These are phyloP conservation scores for Spea bombifrons DNA, from an alignment of 2,113 vertebrate genomes.

Conservation along the genomic window DNA sequence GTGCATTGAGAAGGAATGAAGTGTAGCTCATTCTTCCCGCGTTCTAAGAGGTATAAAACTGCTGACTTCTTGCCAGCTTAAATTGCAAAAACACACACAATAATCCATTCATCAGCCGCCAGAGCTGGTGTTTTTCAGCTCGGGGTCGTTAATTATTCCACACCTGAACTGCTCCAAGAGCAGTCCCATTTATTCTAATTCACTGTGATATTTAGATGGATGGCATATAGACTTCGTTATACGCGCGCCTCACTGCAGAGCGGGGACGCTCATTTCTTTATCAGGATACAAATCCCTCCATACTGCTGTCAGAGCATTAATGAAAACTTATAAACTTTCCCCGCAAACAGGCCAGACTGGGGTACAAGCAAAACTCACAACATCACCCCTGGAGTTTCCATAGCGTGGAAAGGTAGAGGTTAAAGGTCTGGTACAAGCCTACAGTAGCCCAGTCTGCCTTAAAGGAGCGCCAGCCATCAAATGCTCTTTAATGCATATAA, in stretches of 20 bases:
- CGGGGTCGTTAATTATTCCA: conserved; percentile 8
- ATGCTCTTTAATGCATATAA: too few species aligned
- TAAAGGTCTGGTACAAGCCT: too few species aligned
- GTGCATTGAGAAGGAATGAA: too few species aligned
- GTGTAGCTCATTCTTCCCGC: background rate
- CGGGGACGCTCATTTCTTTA: background rate
- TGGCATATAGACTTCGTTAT: background rate
- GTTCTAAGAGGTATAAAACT: background rate
- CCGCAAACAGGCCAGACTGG: too few species aligned
- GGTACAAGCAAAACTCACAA: too few species aligned
- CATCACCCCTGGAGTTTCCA: too few species aligned
- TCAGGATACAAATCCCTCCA: background rate
- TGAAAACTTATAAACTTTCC: too few species aligned
- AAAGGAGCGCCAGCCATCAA: too few species aligned
- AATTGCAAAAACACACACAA: background rate
- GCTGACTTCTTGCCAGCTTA: conserved; percentile 7
- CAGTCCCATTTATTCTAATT: conserved; percentile 22
- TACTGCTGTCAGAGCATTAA: too few species aligned
- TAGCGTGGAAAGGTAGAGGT: too few species aligned
- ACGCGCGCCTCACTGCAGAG: background rate
- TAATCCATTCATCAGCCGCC: conserved; percentile 7
- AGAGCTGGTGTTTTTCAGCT: background rate
- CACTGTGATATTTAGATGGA: conserved; percentile 13
- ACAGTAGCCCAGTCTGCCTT: too few species aligned
- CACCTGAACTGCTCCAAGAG: conserved; percentile 3